These are phyloP conservation scores for Labeo calbasu DNA, from an alignment of 2,797 vertebrate genomes.

Conservation along the genomic window DNA sequence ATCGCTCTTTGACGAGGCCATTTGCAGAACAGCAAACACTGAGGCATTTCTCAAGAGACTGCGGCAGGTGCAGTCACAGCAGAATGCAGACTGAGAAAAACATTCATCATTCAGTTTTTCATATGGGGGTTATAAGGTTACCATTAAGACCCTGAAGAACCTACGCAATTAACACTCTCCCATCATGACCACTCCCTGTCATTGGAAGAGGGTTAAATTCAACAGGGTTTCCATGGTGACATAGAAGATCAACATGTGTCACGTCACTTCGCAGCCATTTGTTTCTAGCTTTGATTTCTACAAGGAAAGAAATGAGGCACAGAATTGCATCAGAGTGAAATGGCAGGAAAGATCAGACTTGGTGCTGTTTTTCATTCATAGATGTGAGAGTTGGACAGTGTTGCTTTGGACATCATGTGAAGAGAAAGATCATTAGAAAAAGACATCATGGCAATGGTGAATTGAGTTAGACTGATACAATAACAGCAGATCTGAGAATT, in stretches of 20 bases:
- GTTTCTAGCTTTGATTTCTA: neutral
- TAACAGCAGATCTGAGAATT: slow-evolving; percentile 20
- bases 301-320: neutral
- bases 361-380: neutral
- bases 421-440: neutral
- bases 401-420: neutral
- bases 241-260: slow-evolving; percentile 7
- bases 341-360: neutral
- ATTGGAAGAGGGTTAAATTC: neutral
- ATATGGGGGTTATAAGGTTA: neutral
- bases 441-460: neutral
- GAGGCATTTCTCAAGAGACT: slow-evolving; percentile 36
- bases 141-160: neutral
- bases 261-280: neutral
- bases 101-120: neutral
- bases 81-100: neutral
- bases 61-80: slow-evolving; percentile 36
- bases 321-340: neutral
- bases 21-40: slow-evolving; percentile 46
- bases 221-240: slow-evolving; percentile 40
- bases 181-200: neutral
- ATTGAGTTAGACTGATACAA: neutral
- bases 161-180: neutral
- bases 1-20: slow-evolving; percentile 21
- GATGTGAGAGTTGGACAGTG: neutral